Conservation (phyloP, 2,797 vertebrate genomes). For the Pseudochirops cupreus region DNA sequence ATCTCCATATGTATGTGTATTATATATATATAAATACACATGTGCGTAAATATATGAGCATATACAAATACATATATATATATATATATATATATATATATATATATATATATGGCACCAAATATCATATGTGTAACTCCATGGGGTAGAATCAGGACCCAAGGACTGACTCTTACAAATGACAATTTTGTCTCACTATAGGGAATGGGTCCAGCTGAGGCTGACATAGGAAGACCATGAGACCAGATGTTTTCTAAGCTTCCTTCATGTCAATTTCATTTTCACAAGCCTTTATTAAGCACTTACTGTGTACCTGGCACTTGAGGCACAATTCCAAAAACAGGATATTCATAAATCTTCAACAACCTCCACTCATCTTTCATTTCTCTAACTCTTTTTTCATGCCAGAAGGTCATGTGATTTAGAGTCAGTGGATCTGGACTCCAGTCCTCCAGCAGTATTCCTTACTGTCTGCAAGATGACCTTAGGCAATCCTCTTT, state of each 20-base stretch:
- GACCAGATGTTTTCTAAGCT: not conserved
- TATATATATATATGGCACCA: no score
- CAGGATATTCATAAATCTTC: not conserved
- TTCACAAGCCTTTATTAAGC: constrained; percentile 16
- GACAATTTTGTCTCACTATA: not conserved
- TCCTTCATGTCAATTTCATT: constrained; percentile 16
- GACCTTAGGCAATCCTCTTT: accelerated
- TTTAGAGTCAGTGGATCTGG: not conserved
- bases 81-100: not conserved
- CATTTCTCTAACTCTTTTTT: not conserved
- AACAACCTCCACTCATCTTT: not conserved
- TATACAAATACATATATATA: not conserved
- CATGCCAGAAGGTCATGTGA: not conserved
- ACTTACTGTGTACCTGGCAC: not conserved
- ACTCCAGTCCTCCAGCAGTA: not conserved
- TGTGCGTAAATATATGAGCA: accelerated
- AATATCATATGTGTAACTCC: not conserved
- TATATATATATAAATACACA: not conserved
- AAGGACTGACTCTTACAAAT: not conserved
- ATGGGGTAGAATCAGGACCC: not conserved
- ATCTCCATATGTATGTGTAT: not conserved
- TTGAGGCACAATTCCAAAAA: not conserved
- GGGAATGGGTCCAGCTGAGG: not conserved
- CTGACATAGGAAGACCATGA: not conserved
- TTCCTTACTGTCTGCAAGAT: not conserved